Evolutionary conservation across 2,113 vertebrate genomes (phyloP).

Genomic region (Malurus melanocephalus): DNA sequence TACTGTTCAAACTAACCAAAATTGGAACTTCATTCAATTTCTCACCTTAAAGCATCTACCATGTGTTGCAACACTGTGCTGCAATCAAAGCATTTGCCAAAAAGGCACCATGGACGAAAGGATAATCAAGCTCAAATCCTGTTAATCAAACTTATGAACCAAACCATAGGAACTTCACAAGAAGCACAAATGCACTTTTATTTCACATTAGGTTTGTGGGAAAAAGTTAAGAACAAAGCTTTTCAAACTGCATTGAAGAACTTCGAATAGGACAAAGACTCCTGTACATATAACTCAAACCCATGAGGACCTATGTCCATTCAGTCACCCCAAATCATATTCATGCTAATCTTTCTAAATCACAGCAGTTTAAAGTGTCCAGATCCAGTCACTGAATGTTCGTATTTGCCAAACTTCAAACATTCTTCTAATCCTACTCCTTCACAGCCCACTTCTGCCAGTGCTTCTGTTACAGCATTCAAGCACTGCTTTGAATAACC

Average conservation of each 20-base stretch:
- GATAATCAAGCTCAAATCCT: background rate
- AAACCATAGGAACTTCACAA: background rate
- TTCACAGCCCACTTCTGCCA: background rate
- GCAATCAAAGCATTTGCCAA: background rate
- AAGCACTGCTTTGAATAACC: background rate
- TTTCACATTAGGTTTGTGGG: background rate
- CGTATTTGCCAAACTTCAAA: background rate
- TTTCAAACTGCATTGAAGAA: background rate
- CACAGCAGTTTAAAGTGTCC: background rate
- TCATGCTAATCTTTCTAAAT: background rate
- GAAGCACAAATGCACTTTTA: background rate
- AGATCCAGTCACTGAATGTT: background rate
- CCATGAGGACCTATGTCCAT: background rate
- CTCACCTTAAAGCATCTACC: background rate
- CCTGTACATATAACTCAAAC: rapidly evolving
- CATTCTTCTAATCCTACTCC: background rate
- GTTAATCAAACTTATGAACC: background rate
- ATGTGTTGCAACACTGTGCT: background rate
- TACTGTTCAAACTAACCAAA: background rate
- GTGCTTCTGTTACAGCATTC: background rate
- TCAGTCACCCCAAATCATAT: background rate
- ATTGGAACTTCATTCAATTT: background rate
- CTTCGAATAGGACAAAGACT: background rate
- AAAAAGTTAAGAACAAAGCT: background rate
- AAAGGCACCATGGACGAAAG: background rate